Percentiles rank a stretch among this genome's conserved stretches.
phyloP scores from a whole-genome alignment of 2,797 vertebrate genomes.

The Muscicapa striata region DNA sequence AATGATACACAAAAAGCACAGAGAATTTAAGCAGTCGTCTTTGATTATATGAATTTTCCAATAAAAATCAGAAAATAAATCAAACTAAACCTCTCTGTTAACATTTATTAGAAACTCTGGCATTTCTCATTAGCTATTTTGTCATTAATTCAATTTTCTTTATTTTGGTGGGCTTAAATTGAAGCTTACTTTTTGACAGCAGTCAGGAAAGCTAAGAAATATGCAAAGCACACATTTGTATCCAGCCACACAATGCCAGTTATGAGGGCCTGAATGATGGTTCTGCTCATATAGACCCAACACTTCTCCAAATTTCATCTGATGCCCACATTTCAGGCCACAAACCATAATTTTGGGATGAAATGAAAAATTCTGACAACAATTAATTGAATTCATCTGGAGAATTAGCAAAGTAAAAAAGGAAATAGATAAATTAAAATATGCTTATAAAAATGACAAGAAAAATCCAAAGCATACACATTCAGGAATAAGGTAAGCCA shows the following conservation, averaged over 20 bases:
- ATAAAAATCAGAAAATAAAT: slow-evolving; percentile 35
- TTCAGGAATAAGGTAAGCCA: neutral
- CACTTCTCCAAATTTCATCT: neutral
- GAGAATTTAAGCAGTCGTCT: neutral
- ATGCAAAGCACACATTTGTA: neutral
- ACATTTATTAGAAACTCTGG: slow-evolving; percentile 10
- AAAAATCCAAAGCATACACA: neutral
- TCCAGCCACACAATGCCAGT: neutral
- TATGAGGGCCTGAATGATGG: neutral
- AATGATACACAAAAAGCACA: neutral
- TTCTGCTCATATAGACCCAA: neutral
- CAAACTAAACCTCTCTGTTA: neutral
- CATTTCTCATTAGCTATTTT: slow-evolving; percentile 25
- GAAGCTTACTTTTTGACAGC: neutral
- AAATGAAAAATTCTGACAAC: neutral
- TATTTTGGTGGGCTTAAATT: neutral
- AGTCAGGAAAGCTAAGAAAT: neutral
- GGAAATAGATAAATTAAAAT: neutral
- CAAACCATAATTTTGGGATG: neutral
- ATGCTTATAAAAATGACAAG: neutral
- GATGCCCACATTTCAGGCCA: neutral
- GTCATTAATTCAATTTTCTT: neutral
- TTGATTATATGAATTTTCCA: neutral
- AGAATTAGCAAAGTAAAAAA: neutral
- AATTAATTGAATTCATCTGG: neutral